These are phyloP conservation scores for Setophaga coronata DNA, from an alignment of 2,113 vertebrate species.

Conservation along the genomic window DNA sequence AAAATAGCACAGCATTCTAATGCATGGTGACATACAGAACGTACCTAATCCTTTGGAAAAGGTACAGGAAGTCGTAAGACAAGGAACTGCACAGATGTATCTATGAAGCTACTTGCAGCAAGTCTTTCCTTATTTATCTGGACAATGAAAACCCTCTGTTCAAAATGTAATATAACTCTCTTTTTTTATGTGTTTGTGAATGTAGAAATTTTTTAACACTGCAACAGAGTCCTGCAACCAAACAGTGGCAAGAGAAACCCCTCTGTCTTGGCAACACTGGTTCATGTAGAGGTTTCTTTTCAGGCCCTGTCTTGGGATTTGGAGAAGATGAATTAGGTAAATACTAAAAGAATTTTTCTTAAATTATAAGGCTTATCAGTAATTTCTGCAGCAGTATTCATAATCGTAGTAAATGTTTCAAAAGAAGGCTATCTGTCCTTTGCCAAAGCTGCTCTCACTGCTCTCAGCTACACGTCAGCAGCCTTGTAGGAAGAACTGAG, in stretches of 20 bases:
- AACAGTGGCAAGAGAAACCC: slow-evolving; percentile 93
- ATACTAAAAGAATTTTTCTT: not conserved
- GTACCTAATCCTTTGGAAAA: not conserved
- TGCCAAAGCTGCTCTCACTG: not conserved
- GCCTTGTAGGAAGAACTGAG: not conserved
- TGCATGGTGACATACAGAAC: not conserved
- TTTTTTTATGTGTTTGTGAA: slow-evolving; percentile 64
- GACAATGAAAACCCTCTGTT: not conserved
- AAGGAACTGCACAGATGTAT: not conserved
- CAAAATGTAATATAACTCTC: slow-evolving; percentile 16
- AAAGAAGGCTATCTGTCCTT: not conserved
- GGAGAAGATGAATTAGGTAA: slow-evolving; percentile 96
- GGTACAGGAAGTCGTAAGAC: not conserved
- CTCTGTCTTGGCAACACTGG: slow-evolving; percentile 88
- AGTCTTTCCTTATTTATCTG: not conserved
- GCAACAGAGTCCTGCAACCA: slow-evolving; percentile 84
- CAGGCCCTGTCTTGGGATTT: slow-evolving; percentile 93
- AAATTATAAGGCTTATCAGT: not conserved
- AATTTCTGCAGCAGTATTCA: not conserved
- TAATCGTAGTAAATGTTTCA: not conserved
- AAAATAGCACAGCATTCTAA: not conserved
- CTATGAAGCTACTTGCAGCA: not conserved
- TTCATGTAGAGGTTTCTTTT: slow-evolving; percentile 86
- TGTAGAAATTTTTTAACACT: slow-evolving; percentile 93
- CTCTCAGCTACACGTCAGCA: not conserved